Conservation (phyloP, 2,888 invertebrate species). For the Sycophila texana region DNA sequence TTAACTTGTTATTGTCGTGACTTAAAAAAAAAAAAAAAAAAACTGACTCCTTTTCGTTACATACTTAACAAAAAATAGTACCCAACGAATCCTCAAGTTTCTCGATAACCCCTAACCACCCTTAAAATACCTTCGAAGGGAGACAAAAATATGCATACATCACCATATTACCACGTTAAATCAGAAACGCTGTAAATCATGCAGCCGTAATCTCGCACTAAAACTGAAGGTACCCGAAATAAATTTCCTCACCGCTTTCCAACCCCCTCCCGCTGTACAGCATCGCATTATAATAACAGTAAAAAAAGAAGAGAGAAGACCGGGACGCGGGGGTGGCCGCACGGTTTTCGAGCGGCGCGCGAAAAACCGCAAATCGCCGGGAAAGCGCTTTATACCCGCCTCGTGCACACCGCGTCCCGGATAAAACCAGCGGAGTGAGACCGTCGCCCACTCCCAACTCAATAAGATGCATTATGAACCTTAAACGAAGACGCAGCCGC, state of each 20-base stretch:
- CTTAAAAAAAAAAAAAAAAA: too few species aligned
- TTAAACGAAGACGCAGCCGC: slow-evolving; percentile 17
- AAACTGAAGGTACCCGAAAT: slow-evolving; percentile 34
- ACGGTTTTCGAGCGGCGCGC: background rate
- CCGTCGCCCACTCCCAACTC: background rate
- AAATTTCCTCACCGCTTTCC: slow-evolving; percentile 14
- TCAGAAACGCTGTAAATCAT: slow-evolving; percentile 43
- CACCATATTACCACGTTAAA: slow-evolving; percentile 13
- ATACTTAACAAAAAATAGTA: background rate
- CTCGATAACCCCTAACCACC: background rate
- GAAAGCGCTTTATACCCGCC: slow-evolving; percentile 33
- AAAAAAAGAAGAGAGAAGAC: slow-evolving; percentile 13
- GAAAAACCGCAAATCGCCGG: slow-evolving; percentile 23
- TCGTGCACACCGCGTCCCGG: background rate
- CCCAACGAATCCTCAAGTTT: background rate
- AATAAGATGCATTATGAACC: slow-evolving; percentile 44
- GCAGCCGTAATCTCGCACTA: slow-evolving; percentile 21
- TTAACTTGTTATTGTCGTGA: too few species aligned
- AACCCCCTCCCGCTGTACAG: background rate
- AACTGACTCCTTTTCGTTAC: background rate
- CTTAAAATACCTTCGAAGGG: background rate
- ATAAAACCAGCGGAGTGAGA: slow-evolving; percentile 15
- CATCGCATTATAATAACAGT: slow-evolving; percentile 16
- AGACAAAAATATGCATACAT: slow-evolving; percentile 9
- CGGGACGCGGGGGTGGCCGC: background rate